Conservation (phyloP, 1,140 invertebrate species). For the Papilio helenus region DNA sequence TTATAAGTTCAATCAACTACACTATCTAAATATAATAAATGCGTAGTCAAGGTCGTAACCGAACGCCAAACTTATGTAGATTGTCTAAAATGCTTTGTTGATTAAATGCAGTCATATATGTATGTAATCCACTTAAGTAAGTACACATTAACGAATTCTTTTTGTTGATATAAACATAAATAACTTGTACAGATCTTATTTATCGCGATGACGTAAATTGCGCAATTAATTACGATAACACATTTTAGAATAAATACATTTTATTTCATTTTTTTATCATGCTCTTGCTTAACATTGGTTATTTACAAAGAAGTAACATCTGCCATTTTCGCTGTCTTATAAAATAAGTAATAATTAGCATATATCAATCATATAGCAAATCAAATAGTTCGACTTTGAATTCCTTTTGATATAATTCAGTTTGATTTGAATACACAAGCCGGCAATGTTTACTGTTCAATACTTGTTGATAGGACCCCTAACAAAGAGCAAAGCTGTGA, state of each 20-base stretch:
- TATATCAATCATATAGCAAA: no score
- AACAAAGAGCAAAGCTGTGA: conserved; percentile 38
- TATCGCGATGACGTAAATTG: background rate
- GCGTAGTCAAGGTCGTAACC: conserved; percentile 1
- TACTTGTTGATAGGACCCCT: conserved; percentile 35
- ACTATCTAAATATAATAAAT: conserved; percentile 13
- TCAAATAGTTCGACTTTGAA: background rate
- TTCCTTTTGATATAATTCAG: background rate
- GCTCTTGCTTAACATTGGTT: background rate
- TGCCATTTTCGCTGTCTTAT: no score
- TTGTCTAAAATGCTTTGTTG: background rate
- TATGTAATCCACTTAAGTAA: background rate
- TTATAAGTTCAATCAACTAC: conserved; percentile 22
- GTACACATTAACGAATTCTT: background rate
- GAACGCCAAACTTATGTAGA: background rate
- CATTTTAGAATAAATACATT: background rate
- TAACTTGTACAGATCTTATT: background rate
- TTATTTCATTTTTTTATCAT: background rate
- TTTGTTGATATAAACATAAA: background rate
- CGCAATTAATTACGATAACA: background rate
- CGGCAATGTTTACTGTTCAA: conserved; percentile 20
- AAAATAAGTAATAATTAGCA: no score
- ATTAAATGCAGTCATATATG: background rate
- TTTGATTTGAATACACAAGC: background rate
- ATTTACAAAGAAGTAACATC: background rate